These are phyloP conservation scores for Monopis laevigella DNA, from an alignment of 2,888 invertebrate genomes.

Conservation along the genomic window DNA sequence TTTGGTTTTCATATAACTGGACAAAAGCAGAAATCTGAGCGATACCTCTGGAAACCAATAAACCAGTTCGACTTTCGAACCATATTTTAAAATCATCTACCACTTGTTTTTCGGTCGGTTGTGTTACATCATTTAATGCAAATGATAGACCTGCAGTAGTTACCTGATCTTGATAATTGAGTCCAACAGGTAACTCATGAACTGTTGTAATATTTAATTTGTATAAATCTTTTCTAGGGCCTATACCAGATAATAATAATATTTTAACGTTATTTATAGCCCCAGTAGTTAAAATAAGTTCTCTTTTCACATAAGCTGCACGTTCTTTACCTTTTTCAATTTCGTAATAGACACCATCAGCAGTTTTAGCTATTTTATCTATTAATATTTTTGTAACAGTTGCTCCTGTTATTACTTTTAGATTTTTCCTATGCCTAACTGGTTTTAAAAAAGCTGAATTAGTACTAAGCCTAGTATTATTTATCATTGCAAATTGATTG, in stretches of 20 bases:
- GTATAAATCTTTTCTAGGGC: slow-evolving; percentile 41
- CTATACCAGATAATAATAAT: slow-evolving; percentile 52
- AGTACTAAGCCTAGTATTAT: slow-evolving; percentile 54
- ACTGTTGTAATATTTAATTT: slow-evolving; percentile 43
- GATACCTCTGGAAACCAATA: slow-evolving; percentile 53
- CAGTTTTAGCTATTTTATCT: slow-evolving; percentile 43
- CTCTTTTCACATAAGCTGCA: slow-evolving; percentile 49
- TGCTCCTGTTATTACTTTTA: slow-evolving; percentile 44
- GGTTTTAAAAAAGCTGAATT: slow-evolving; percentile 52
- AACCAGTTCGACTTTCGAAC: slow-evolving; percentile 49
- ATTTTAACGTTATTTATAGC: slow-evolving; percentile 55
- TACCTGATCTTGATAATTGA: slow-evolving; percentile 57
- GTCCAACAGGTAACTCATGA: slow-evolving; percentile 47
- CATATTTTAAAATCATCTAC: slow-evolving; percentile 54
- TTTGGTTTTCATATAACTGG: slow-evolving; percentile 50
- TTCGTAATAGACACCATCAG: slow-evolving; percentile 51
- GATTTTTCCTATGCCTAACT: slow-evolving; percentile 46
- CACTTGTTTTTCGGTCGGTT: slow-evolving; percentile 39
- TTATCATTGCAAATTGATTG: slow-evolving; percentile 48
- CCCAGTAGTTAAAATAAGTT: slow-evolving; percentile 49
- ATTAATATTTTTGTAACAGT: slow-evolving; percentile 50
- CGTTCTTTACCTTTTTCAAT: slow-evolving; percentile 48
- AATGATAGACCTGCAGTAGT: slow-evolving; percentile 54
- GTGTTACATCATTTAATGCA: slow-evolving; percentile 37
- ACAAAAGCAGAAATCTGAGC: slow-evolving; percentile 54